phyloP scores from a whole-genome alignment of 2,797 vertebrate genomes.

The Takifugu ocellatus region DNA sequence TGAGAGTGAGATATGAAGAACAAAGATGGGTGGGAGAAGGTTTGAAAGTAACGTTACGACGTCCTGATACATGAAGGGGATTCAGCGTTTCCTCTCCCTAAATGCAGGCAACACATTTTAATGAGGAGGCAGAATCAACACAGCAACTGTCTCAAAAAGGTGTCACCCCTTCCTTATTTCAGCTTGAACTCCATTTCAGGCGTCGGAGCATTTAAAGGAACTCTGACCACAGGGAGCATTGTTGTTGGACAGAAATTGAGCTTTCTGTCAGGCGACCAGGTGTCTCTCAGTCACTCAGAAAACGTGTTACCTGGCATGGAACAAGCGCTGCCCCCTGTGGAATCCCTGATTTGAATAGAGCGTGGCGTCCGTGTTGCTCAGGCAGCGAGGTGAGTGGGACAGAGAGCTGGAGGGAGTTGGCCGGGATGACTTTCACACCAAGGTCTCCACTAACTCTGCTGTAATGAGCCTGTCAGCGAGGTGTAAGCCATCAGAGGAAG shows the following conservation, averaged over 20 bases:
- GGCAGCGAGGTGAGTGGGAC: conserved; percentile 6
- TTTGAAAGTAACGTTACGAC: conserved; percentile 32
- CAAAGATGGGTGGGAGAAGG: conserved; percentile 28
- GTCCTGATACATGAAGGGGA: conserved; percentile 42
- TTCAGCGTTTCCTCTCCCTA: conserved; percentile 32
- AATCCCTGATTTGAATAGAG: conserved; percentile 3
- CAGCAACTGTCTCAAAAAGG: no score
- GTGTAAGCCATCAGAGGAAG: conserved; percentile 53
- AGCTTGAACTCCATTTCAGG: neutral
- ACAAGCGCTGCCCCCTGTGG: neutral
- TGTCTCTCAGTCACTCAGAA: conserved; percentile 19
- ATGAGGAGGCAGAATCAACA: no score
- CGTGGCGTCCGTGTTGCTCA: conserved; percentile 1
- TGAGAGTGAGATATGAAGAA: conserved; percentile 7
- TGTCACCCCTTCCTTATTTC: neutral
- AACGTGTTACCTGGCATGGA: conserved; percentile 8
- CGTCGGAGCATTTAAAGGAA: neutral
- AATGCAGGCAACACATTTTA: no score
- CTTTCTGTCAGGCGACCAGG: conserved; percentile 28
- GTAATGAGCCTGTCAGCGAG: conserved; percentile 65
- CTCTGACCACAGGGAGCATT: neutral
- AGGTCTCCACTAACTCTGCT: conserved; percentile 60
- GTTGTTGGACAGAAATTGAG: conserved; percentile 17
- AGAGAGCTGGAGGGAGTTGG: conserved; percentile 30
- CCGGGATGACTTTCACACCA: conserved; percentile 62